These are phyloP conservation scores for Cuculus canorus DNA, from an alignment of 2,797 vertebrate species.

Conservation along the genomic window DNA sequence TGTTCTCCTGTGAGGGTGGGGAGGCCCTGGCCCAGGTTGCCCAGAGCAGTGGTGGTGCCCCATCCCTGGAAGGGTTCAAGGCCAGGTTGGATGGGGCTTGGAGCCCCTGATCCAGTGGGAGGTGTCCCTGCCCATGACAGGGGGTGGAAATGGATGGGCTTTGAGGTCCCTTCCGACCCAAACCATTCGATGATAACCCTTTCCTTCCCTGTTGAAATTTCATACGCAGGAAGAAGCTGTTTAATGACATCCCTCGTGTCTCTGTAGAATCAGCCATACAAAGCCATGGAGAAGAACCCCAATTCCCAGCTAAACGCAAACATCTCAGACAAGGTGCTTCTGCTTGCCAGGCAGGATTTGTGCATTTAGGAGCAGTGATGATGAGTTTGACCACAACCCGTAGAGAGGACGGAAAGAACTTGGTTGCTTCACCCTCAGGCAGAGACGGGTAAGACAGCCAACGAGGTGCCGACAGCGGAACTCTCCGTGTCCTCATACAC, in stretches of 20 bases:
- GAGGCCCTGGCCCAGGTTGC: too few species aligned
- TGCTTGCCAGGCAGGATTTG: accelerated
- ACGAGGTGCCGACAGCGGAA: accelerated
- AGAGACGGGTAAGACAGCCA: accelerated
- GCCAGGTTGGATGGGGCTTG: too few species aligned
- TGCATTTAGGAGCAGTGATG: accelerated
- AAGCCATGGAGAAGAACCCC: not conserved
- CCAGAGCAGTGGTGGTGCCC: too few species aligned
- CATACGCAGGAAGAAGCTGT: not conserved
- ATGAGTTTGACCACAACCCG: accelerated
- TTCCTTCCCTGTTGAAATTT: not conserved
- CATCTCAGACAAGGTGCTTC: not conserved
- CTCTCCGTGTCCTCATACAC: not conserved
- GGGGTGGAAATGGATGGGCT: too few species aligned
- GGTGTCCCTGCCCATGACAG: too few species aligned
- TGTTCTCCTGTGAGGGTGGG: too few species aligned
- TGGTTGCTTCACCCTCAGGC: accelerated
- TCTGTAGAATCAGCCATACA: not conserved
- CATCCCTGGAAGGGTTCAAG: too few species aligned
- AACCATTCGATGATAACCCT: not conserved
- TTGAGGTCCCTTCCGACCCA: too few species aligned
- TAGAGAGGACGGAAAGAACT: accelerated
- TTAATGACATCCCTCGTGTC: not conserved
- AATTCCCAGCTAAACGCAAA: accelerated
- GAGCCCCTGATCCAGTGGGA: too few species aligned